A percentile compares a stretch with the other conserved stretches of the same genome.
Conservation (phyloP, 2,797 vertebrate species). For the Odontamblyopus rebecca region DNA sequence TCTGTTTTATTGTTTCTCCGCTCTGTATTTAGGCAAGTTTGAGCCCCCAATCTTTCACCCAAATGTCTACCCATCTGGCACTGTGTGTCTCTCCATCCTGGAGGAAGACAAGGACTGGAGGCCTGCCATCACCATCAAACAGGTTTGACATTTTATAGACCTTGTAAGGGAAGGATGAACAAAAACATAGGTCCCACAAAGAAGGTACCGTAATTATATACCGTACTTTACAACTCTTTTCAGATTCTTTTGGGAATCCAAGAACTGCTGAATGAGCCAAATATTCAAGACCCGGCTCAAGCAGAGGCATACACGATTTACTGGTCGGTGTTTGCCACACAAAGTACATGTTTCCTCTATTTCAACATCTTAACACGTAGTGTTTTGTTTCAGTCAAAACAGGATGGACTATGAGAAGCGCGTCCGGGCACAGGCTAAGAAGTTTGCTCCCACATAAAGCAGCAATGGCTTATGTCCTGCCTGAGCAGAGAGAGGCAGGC, state of each 20-base stretch:
- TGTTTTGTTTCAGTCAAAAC: constrained; percentile 75
- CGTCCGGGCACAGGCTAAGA: constrained; percentile 82
- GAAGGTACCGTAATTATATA: not conserved
- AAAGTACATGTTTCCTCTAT: not conserved
- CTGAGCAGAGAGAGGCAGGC: constrained; percentile 47
- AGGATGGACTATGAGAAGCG: constrained; percentile 84
- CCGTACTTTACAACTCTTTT: constrained; percentile 12
- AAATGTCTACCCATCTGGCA: constrained; percentile 80
- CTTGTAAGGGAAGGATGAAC: not conserved
- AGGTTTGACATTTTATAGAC: constrained; percentile 53
- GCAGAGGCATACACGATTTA: constrained; percentile 83
- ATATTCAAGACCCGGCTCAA: constrained; percentile 83
- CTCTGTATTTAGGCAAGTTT: constrained; percentile 73
- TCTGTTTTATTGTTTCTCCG: not conserved
- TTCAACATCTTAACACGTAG: not conserved
- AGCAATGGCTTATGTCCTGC: constrained; percentile 24
- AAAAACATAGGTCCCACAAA: not conserved
- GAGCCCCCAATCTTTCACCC: constrained; percentile 82
- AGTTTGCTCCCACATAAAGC: constrained; percentile 80
- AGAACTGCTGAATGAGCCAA: constrained; percentile 83
- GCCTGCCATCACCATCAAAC: constrained; percentile 84
- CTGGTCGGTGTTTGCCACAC: constrained; percentile 64
- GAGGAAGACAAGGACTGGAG: constrained; percentile 84
- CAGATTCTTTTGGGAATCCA: constrained; percentile 82
- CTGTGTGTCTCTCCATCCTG: constrained; percentile 80